These are phyloP conservation scores for Zonitis immaculata DNA, from an alignment of 2,888 invertebrate genomes.

Conservation along the genomic window DNA sequence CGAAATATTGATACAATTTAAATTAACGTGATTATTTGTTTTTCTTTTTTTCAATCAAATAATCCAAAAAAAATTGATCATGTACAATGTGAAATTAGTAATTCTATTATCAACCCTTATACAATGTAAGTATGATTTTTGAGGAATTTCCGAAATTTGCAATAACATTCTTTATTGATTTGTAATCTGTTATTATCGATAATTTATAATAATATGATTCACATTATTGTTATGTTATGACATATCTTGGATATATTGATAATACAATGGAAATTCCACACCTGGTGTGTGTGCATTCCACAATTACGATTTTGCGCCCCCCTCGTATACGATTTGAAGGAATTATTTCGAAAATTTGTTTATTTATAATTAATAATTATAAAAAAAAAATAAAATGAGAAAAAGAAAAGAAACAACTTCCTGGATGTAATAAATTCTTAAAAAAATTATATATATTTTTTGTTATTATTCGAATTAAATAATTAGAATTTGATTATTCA, in stretches of 20 bases:
- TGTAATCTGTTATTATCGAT: neutral
- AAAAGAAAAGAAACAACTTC: neutral
- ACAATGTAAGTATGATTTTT: constrained; percentile 13
- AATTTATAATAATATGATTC: neutral
- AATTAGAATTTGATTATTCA: neutral
- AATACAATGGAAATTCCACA: neutral
- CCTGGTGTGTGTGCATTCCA: constrained; percentile 1
- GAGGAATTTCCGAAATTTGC: neutral
- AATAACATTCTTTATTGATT: neutral
- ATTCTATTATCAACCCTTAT: constrained; percentile 9
- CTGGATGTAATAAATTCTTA: neutral
- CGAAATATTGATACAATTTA: constrained; percentile 3
- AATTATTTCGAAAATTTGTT: too few relatives aligned
- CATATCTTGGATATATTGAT: neutral
- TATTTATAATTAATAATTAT: too few relatives aligned
- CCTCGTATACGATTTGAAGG: too few relatives aligned
- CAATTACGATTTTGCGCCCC: too few relatives aligned
- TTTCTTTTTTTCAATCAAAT: constrained; percentile 5
- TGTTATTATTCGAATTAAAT: neutral
- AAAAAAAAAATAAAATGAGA: too few relatives aligned
- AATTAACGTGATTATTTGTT: constrained; percentile 6
- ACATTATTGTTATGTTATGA: neutral
- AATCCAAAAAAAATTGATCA: constrained; percentile 5
- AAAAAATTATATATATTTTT: neutral
- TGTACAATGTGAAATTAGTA: constrained; percentile 17